Base-by-base conservation (phyloP, 1,140 invertebrate genomes). In the Drosophila baimaii region DNA sequence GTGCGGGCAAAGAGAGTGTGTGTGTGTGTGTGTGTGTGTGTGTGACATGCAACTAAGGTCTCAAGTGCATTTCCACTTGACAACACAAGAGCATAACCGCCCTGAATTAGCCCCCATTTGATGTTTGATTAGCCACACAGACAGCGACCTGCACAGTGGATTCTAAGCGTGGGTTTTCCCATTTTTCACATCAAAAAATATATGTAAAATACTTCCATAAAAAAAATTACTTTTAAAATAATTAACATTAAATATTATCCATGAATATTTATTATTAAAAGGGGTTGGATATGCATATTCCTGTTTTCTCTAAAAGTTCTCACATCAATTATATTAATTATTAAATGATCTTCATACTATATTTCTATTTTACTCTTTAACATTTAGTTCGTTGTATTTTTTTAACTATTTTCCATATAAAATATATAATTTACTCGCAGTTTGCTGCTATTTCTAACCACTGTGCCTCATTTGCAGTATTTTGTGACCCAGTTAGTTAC, bases 401-500 rank as follows among this genome's bases (percentile, higher is more conserved):
- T 6, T 5, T 19, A 31, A 29, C 10, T 4, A 19, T 9, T 13
- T 31, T 0, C 6, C 31, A 2, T 31, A 19, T 4, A 8, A 19
- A 31, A 19, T n/a, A 10, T n/a, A 13, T 17, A 15, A 13, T 19
- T 13, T 29, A 25, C 9, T 39, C 8, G 2, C 6, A 17, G 4
- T 31, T 8, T 12, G 3, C 6, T 17, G 13, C 6, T 1, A n/a
- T 47, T 41, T 17, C 13, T 0, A 13, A 8, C 77, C 77, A 81
- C 82, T 70, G 73, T 85, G 61, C 61, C 23, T 21, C 71, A 81
- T 76, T 82, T 88, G 71, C 63, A 46, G 68, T 77, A 62, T 72
- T 65, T 51, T 76, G 66, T 86, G 84, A 88, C 83, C 84, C 73
- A 89, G 83, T 89, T 88, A 57, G 57, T 69, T 39, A 44, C 79